Evolutionary conservation across 2,797 vertebrate genomes (phyloP).

Genomic region (Chelon auratus): DNA sequence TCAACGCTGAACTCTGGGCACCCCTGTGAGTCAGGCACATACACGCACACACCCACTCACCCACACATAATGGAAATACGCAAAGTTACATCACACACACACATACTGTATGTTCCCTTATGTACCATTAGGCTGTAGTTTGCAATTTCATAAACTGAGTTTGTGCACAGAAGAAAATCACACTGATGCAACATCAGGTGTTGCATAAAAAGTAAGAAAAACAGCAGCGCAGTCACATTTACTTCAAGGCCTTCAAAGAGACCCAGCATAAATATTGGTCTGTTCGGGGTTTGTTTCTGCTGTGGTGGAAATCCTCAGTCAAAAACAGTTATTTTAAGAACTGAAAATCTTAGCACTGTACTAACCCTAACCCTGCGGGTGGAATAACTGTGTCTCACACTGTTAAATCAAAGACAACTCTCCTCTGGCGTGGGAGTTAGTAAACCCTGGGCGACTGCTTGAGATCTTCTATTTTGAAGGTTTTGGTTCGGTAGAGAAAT

Average conservation of each 20-base stretch:
- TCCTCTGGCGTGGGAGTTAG: neutral
- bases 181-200: conserved; percentile 12
- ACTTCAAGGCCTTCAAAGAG: conserved; percentile 13
- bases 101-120: conserved; percentile 33
- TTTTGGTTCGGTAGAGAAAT: neutral
- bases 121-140: conserved; percentile 46
- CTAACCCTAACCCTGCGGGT: no score
- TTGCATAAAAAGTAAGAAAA: conserved; percentile 38
- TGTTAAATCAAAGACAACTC: neutral
- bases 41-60: conserved; percentile 43
- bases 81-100: conserved; percentile 47
- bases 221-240: neutral
- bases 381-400: neutral
- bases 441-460: neutral
- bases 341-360: no score
- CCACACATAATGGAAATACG: conserved; percentile 58
- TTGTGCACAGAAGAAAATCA: conserved; percentile 39
- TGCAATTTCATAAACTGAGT: conserved; percentile 44
- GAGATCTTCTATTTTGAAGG: neutral
- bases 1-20: conserved; percentile 62
- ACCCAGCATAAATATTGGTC: conserved; percentile 13
- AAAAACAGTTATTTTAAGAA: neutral
- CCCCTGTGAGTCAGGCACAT: conserved; percentile 41
- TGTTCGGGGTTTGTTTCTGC: conserved; percentile 2
- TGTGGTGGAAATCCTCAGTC: neutral